These are phyloP conservation scores for Cheilosia vulpina DNA, from an alignment of 2,888 invertebrate genomes.

Conservation along the genomic window DNA sequence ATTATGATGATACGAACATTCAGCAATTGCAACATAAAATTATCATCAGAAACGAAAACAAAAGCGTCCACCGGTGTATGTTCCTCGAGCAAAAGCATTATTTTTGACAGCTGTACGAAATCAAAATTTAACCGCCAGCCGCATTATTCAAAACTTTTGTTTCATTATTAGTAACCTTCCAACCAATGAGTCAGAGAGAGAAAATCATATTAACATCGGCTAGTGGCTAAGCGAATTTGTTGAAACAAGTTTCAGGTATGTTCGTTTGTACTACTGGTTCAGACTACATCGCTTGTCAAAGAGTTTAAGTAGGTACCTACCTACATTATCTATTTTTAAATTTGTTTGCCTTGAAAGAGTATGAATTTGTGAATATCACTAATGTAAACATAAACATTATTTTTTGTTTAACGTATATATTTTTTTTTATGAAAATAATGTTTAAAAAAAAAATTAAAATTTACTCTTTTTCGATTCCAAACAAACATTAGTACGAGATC, in stretches of 20 bases:
- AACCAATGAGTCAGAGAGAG: background rate
- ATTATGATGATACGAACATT: background rate
- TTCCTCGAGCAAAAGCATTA: conserved; percentile 9
- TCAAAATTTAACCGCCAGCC: conserved; percentile 63
- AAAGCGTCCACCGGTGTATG: conserved; percentile 57
- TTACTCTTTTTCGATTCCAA: too few relatives aligned
- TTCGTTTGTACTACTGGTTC: conserved; percentile 13
- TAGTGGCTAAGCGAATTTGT: conserved; percentile 6
- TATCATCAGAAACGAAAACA: conserved; percentile 46
- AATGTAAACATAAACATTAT: too few relatives aligned
- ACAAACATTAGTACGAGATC: too few relatives aligned
- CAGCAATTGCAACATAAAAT: background rate
- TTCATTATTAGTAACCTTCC: background rate
- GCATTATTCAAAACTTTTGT: conserved; percentile 56
- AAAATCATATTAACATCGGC: conserved; percentile 8
- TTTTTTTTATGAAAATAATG: too few relatives aligned
- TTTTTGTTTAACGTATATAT: too few relatives aligned
- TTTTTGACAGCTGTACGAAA: conserved; percentile 65
- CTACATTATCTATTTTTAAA: too few relatives aligned
- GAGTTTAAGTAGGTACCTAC: too few relatives aligned
- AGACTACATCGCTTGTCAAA: too few relatives aligned
- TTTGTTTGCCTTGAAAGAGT: too few relatives aligned
- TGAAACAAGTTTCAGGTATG: conserved; percentile 19
- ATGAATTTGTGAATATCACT: too few relatives aligned
- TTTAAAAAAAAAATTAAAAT: too few relatives aligned